Evolutionary conservation across 2,797 vertebrate species (phyloP).

Genomic region (Staurois parvus): DNA sequence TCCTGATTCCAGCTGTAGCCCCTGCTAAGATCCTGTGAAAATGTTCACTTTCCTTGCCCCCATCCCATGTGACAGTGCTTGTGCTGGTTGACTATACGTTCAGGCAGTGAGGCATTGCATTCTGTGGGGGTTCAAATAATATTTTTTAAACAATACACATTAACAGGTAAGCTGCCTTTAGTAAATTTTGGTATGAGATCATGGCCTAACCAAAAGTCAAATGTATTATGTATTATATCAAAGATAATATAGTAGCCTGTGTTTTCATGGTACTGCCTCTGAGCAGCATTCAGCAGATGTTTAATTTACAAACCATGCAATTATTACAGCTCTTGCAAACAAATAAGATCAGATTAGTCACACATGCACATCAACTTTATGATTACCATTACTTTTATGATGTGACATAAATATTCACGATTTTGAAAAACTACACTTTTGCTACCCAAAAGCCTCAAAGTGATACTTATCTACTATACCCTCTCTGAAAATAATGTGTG

Average conservation of each 20-base stretch:
- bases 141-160: no score
- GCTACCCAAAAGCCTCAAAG: slow-evolving; percentile 79
- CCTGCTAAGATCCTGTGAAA: no score
- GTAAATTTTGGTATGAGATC: neutral
- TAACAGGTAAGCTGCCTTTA: no score
- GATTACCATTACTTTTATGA: slow-evolving; percentile 83
- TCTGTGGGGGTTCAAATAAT: no score
- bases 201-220: neutral
- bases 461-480: slow-evolving; percentile 67
- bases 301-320: slow-evolving; percentile 83
- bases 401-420: slow-evolving; percentile 79
- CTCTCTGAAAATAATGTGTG: slow-evolving; percentile 68
- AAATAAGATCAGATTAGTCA: slow-evolving; percentile 86
- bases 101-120: no score
- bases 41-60: no score
- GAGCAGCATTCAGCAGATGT: slow-evolving; percentile 76
- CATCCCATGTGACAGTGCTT: no score
- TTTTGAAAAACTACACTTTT: slow-evolving; percentile 74
- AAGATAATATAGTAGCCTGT: slow-evolving; percentile 63
- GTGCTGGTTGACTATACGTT: no score
- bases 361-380: slow-evolving; percentile 82
- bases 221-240: slow-evolving; percentile 58
- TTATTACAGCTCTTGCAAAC: slow-evolving; percentile 81
- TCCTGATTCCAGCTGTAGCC: no score
- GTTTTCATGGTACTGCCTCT: slow-evolving; percentile 56